Evolutionary conservation across 2,888 invertebrate genomes (phyloP), one percentile per base, ranked within the genome.

Genomic region (Idaea biselata): DNA sequence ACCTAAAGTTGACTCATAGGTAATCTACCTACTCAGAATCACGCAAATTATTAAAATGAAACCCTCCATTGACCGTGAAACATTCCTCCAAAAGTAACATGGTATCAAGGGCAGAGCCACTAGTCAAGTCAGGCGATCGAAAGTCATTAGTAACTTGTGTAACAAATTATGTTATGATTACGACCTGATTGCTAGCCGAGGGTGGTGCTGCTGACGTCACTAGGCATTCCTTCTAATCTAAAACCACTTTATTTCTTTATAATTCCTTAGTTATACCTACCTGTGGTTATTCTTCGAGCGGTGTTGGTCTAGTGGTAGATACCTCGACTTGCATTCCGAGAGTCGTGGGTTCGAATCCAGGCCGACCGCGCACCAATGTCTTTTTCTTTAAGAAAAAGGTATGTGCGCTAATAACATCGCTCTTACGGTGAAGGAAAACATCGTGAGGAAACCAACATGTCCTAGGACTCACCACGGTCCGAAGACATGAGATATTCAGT

Each of bases 121-220:
- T 71, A 72, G 76, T 76, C 79, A 85, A 82, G 44, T 44, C 44
- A 44, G 44, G 44, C 44, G 44, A 44, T 44, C 44, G 44, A 44
- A 44, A 44, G 81, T 81, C 80, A 82, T 84, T 79, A 79, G 63
- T 63, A 77, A 73, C 69, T 74, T 69, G 72, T 72, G 74, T 71
- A 64, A 76, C 82, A 83, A 86, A 83, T 86, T 83, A 84, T 80
- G 80, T 82, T 82, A 73, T 75, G 89, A 89, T 88, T 84, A 83
- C 75, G 72, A 89, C 88, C 89, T 72, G 74, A 65, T 68, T 72
- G 69, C 71, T 69, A 71, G 67, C 70, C 68, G 73, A 68, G 75
- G 75, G 80, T 74, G 81, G 78, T 79, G 81, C 71, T 65, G 44
- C 65, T 72, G 69, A 86, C 86, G 88, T 87, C 88, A 88, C 75